Evolutionary conservation across 2,113 vertebrate species (phyloP).

Genomic region (Lepus americanus): DNA sequence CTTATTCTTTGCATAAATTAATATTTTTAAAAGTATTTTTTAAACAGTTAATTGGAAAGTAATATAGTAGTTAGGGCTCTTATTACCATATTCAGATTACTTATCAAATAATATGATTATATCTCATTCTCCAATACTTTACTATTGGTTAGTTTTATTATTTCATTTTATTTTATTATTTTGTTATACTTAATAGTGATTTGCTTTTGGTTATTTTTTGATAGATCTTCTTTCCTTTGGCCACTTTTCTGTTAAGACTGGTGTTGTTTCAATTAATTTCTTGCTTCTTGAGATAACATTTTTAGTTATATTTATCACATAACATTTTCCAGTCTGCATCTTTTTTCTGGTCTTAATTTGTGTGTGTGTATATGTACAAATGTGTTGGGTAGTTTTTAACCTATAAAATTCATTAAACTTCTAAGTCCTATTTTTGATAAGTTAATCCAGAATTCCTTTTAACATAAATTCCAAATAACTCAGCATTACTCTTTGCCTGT

Average conservation of each 20-base stretch:
- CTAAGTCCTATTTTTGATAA: background rate
- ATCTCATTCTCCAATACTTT: background rate
- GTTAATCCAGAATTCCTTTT: background rate
- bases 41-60: background rate
- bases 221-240: background rate
- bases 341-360: background rate
- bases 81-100: background rate
- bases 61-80: background rate
- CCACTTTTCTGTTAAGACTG: background rate
- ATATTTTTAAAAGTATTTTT: background rate
- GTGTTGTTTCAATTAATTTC: background rate
- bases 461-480: background rate
- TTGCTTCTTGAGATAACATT: background rate
- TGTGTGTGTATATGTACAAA: background rate
- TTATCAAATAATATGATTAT: background rate
- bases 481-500: background rate
- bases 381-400: background rate
- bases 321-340: background rate
- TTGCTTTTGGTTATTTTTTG: constrained; percentile 24
- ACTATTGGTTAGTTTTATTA: background rate
- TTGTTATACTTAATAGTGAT: background rate
- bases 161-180: background rate
- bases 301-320: constrained; percentile 29
- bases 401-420: constrained; percentile 35
- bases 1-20: constrained; percentile 41